Evolutionary conservation across 2,888 invertebrate species (phyloP).

Genomic region (Apantesis nais): DNA sequence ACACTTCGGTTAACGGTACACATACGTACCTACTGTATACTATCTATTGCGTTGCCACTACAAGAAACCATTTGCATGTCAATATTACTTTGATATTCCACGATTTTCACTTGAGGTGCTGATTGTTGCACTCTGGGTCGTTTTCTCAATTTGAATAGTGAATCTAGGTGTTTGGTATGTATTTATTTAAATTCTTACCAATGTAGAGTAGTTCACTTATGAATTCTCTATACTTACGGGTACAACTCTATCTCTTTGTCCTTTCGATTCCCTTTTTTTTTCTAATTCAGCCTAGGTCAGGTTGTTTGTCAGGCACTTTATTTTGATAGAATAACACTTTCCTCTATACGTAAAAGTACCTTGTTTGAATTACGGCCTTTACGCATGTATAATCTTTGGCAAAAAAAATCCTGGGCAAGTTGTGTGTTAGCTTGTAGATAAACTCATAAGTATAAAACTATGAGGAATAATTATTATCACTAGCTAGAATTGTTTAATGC

Average conservation of each 20-base stretch:
- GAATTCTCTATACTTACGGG: neutral
- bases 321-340: neutral
- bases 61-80: slow-evolving; percentile 66
- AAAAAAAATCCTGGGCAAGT: neutral
- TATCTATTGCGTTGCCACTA: slow-evolving; percentile 58
- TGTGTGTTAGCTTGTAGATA: neutral
- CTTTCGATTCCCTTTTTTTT: neutral
- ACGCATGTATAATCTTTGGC: neutral
- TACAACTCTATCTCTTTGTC: neutral
- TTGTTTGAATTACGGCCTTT: neutral
- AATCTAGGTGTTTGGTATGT: slow-evolving; percentile 14
- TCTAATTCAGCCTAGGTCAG: neutral
- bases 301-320: neutral
- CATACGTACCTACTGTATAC: slow-evolving; percentile 52
- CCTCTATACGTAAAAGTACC: neutral
- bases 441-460: neutral
- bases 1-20: slow-evolving; percentile 63
- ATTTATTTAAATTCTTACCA: slow-evolving; percentile 28
- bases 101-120: slow-evolving; percentile 47
- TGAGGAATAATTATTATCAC: neutral
- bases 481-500: neutral
- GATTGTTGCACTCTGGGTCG: slow-evolving; percentile 42
- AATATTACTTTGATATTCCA: slow-evolving; percentile 56
- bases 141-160: slow-evolving; percentile 36
- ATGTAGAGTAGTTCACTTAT: slow-evolving; percentile 7